A percentile compares a stretch with the other conserved stretches of the same genome.
Evolutionary conservation across 2,113 vertebrate species (phyloP).

Genomic region (Odontophorus gujanensis): DNA sequence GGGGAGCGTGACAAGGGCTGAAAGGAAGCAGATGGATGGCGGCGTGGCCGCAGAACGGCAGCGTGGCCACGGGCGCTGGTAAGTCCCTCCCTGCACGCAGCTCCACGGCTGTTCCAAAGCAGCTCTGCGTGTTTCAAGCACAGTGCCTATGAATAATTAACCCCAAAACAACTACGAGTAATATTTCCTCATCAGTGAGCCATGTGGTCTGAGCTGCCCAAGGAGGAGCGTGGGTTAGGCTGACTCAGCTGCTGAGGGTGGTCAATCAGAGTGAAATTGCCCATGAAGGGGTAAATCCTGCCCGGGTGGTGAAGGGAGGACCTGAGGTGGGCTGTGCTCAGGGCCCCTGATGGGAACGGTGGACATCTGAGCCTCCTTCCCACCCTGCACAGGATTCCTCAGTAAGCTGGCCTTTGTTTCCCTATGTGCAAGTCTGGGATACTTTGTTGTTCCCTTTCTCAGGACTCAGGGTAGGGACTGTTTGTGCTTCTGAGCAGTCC

Average conservation of each 20-base stretch:
- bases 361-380: background rate
- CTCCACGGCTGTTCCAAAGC: constrained; percentile 10
- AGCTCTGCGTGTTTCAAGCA: constrained; percentile 11
- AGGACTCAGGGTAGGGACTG: background rate
- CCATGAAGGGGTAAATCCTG: background rate
- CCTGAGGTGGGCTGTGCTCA: background rate
- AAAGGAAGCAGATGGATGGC: constrained; percentile 44
- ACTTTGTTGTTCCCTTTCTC: background rate
- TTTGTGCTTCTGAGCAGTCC: background rate
- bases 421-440: background rate
- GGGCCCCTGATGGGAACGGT: background rate
- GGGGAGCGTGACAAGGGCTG: constrained; percentile 22
- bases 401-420: constrained; percentile 1
- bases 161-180: constrained; percentile 8
- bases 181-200: background rate
- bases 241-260: constrained; percentile 7
- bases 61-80: background rate
- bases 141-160: background rate
- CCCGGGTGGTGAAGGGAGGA: background rate
- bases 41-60: background rate
- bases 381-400: background rate
- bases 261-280: background rate
- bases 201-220: background rate
- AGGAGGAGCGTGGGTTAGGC: background rate
- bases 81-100: background rate